A percentile compares a stretch with the other conserved stretches of the same genome.
Evolutionary conservation across 2,797 vertebrate species (phyloP).

Genomic region (Hyperoplus lanceolatus): DNA sequence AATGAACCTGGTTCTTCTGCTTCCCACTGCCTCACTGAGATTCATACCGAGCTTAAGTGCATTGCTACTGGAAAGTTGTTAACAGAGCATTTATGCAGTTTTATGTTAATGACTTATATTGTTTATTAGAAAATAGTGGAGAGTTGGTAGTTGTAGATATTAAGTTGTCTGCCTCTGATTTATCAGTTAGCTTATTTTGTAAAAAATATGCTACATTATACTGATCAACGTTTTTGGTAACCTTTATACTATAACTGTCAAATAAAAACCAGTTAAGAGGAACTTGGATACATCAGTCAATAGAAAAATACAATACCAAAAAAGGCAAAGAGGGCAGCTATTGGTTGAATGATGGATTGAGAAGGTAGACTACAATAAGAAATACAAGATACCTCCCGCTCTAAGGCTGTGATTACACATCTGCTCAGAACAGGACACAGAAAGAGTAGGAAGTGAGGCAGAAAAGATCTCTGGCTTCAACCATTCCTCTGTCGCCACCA

Average conservation of each 20-base stretch:
- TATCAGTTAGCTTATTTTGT: neutral
- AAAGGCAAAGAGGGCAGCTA: neutral
- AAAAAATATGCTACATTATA: neutral
- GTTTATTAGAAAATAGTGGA: neutral
- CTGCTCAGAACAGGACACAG: neutral
- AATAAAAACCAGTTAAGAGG: neutral
- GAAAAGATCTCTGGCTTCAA: neutral
- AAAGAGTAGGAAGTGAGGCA: neutral
- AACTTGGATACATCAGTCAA: neutral
- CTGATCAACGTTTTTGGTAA: neutral
- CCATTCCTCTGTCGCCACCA: neutral
- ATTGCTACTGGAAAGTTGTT: neutral
- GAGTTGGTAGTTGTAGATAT: neutral
- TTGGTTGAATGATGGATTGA: slow-evolving; percentile 3
- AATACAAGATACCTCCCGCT: neutral
- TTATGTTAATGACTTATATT: neutral
- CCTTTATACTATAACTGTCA: neutral
- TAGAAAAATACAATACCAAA: slow-evolving; percentile 1
- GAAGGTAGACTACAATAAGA: neutral
- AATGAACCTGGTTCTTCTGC: no score
- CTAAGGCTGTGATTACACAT: neutral
- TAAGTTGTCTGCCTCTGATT: neutral
- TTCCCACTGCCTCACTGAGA: no score
- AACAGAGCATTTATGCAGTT: neutral
- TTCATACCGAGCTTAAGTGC: no score